Evolutionary conservation across 2,113 vertebrate genomes (phyloP).

Genomic region (Syngnathus floridae): DNA sequence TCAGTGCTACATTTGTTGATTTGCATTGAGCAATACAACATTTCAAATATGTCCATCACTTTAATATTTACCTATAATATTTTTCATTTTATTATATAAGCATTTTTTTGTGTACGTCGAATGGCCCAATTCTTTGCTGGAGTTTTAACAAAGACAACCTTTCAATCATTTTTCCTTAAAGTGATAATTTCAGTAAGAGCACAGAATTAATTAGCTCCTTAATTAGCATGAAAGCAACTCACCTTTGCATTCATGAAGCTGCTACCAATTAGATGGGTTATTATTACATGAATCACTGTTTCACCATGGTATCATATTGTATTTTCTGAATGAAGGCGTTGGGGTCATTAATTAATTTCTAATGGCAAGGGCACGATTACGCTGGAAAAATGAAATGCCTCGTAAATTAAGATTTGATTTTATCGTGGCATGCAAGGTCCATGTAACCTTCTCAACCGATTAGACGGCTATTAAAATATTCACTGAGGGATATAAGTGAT

Average conservation of each 20-base stretch:
- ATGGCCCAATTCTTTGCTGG: background rate
- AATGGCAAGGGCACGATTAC: background rate
- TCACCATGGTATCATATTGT: background rate
- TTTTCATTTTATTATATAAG: background rate
- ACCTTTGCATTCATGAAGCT: background rate
- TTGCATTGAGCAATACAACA: background rate
- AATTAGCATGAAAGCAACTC: background rate
- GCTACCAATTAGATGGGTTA: background rate
- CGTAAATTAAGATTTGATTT: slow-evolving; percentile 7
- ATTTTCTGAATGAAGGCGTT: background rate
- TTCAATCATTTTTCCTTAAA: background rate
- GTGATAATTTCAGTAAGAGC: background rate
- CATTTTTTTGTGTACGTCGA: background rate
- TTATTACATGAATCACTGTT: background rate
- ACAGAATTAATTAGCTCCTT: background rate
- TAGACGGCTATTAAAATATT: slow-evolving; percentile 30
- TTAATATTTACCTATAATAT: background rate
- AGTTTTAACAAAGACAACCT: background rate
- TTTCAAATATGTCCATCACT: background rate
- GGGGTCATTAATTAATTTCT: background rate
- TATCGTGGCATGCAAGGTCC: slow-evolving; percentile 6
- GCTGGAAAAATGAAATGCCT: background rate
- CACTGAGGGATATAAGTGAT: slow-evolving; percentile 13
- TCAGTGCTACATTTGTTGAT: slow-evolving; percentile 24
- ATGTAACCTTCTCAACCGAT: slow-evolving; percentile 21